These are phyloP conservation scores for Drosophila virilis DNA, from an alignment of 1,140 invertebrate genomes.

Conservation along the genomic window DNA sequence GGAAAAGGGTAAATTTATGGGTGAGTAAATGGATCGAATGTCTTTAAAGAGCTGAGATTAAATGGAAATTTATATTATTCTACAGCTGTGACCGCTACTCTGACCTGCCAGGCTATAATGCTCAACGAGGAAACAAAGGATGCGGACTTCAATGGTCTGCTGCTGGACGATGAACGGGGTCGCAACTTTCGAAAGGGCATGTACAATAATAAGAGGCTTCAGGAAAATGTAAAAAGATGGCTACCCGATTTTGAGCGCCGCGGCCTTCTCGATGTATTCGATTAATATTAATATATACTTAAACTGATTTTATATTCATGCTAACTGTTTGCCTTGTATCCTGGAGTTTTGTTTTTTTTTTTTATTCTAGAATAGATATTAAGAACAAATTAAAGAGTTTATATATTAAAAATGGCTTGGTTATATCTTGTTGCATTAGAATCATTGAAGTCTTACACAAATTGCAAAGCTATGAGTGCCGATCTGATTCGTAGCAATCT, in stretches of 20 bases:
- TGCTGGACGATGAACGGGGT: constrained; percentile 63
- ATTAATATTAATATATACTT: neutral
- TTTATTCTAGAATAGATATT: no score
- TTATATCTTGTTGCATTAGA: no score
- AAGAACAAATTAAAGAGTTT: no score
- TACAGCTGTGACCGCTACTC: constrained; percentile 58
- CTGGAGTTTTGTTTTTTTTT: no score
- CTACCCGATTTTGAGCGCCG: constrained; percentile 68
- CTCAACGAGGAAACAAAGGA: constrained; percentile 68
- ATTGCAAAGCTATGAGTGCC: no score
- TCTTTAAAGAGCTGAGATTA: neutral
- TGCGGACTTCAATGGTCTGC: constrained; percentile 68
- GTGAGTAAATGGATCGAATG: constrained; percentile 38
- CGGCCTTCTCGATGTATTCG: constrained; percentile 62
- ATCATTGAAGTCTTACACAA: no score
- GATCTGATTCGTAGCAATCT: no score
- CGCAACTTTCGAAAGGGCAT: constrained; percentile 53
- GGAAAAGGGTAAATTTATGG: constrained; percentile 67
- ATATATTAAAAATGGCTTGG: no score
- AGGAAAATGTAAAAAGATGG: constrained; percentile 50
- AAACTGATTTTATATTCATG: neutral
- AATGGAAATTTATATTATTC: neutral
- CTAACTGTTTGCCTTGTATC: no score
- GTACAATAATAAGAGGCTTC: constrained; percentile 64
- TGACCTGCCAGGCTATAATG: constrained; percentile 59